phyloP scores from a whole-genome alignment of 2,888 invertebrate genomes.

The Drosophila prostipennis region DNA sequence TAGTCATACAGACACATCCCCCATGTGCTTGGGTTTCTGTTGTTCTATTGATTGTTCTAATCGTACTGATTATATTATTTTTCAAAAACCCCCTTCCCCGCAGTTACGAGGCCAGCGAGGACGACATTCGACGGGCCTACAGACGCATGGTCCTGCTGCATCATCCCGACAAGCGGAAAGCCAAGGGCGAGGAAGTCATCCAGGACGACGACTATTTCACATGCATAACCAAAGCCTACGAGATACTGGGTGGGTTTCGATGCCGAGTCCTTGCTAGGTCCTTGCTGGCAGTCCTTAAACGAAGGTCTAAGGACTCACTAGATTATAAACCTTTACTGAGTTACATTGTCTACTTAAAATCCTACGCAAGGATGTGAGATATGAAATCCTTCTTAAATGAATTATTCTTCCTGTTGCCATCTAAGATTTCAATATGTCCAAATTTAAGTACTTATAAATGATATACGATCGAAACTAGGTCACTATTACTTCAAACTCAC shows the following conservation, averaged over 20 bases:
- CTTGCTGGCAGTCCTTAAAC: not conserved
- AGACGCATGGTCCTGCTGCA: constrained; percentile 95
- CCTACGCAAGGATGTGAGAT: too few relatives aligned
- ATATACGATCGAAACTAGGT: too few relatives aligned
- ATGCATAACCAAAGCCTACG: constrained; percentile 99
- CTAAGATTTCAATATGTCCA: too few relatives aligned
- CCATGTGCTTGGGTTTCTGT: not conserved
- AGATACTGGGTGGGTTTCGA: constrained; percentile 89
- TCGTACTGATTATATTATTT: not conserved
- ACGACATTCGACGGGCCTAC: constrained; percentile 97
- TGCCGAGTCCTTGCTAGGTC: not conserved
- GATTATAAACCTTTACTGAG: too few relatives aligned
- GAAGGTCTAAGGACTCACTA: too few relatives aligned
- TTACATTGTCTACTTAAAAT: too few relatives aligned
- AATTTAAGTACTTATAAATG: too few relatives aligned
- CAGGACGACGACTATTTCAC: constrained; percentile 98
- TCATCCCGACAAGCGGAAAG: constrained; percentile 99
- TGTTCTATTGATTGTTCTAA: not conserved
- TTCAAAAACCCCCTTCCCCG: constrained; percentile 31
- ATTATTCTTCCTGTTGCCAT: too few relatives aligned
- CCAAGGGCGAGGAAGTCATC: constrained; percentile 93
- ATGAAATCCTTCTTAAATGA: too few relatives aligned
- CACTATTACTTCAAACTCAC: too few relatives aligned
- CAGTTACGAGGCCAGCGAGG: constrained; percentile 94
- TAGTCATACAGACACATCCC: not conserved